Base-by-base conservation (phyloP, 2,113 vertebrate genomes). In the Natator depressus region DNA sequence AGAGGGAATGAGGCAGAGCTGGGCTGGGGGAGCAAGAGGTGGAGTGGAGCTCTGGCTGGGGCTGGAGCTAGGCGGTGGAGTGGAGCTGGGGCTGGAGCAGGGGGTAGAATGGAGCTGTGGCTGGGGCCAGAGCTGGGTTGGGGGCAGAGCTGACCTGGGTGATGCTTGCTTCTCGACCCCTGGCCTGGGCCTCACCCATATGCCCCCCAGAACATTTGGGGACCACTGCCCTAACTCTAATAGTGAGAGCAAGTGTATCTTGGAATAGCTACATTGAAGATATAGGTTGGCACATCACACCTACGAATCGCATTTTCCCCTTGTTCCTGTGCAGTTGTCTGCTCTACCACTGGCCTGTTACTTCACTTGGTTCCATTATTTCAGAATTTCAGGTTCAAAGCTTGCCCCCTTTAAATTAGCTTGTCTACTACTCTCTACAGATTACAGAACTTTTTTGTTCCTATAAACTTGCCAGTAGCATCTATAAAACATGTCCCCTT, bases 181-280 rank as follows among this genome's bases (percentile, higher is more conserved):
- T 54, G 20, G 19, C 10, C 24, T 57, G 55, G 25, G 24, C 55
- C 25, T 27, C 55, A 24, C 55, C 55, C 55, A 27, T 57, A 9
- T 5, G 10, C 25, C 55, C 24, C 22, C 55, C 55, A 55, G 24
- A 55, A 55, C 3, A 42, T 57, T 57, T 57, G 55, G 10, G 55
- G 55, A 57, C 25, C 55, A 25, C 55, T 27, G 9, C 57, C 29
- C 10, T 59, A 59, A 59, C 11, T 2, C 27, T 80, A 27, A 35
- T 50, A 55, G 46, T 90, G 89, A 94, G 57, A 65, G 76, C 31
- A 95, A 91, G 72, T 50, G 42, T 49, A 72, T 91, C 81, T 94
- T 31, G 62, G 91, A 79, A 62, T 92, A 88, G 76, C 10, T 84
- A 22, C 35, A 6, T 42, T 54, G 50, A 55, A 92, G 96, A 31